phyloP scores from a whole-genome alignment of 2,113 vertebrate species.

The Amblyornis subalaris region DNA sequence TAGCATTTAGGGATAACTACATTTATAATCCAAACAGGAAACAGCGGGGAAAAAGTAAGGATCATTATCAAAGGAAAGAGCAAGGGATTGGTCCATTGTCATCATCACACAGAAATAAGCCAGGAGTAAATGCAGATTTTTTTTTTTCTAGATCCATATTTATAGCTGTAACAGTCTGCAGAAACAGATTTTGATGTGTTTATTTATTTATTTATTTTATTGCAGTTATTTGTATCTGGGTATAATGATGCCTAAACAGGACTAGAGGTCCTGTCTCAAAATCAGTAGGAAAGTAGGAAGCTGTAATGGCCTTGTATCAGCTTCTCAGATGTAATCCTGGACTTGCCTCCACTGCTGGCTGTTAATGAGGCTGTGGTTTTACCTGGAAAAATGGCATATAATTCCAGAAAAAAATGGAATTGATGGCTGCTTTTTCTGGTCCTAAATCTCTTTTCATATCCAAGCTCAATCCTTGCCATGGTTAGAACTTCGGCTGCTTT shows the following conservation, averaged over 20 bases:
- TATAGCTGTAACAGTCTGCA: background rate
- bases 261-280: background rate
- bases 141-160: background rate
- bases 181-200: background rate
- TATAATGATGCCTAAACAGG: background rate
- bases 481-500: background rate
- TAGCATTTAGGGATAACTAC: background rate
- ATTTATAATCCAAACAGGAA: background rate
- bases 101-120: background rate
- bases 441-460: background rate
- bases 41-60: background rate
- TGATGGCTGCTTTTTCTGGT: background rate
- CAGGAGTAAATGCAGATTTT: background rate
- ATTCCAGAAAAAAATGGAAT: background rate
- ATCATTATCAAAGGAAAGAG: background rate
- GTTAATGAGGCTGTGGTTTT: background rate
- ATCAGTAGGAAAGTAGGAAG: background rate
- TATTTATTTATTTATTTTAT: background rate
- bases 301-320: background rate
- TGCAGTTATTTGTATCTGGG: background rate
- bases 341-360: background rate
- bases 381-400: background rate
- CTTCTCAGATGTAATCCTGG: background rate
- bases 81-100: background rate
- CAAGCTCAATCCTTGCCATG: background rate